Conservation (phyloP, 2,797 vertebrate genomes). For the Oreonectes daqikongensis region DNA sequence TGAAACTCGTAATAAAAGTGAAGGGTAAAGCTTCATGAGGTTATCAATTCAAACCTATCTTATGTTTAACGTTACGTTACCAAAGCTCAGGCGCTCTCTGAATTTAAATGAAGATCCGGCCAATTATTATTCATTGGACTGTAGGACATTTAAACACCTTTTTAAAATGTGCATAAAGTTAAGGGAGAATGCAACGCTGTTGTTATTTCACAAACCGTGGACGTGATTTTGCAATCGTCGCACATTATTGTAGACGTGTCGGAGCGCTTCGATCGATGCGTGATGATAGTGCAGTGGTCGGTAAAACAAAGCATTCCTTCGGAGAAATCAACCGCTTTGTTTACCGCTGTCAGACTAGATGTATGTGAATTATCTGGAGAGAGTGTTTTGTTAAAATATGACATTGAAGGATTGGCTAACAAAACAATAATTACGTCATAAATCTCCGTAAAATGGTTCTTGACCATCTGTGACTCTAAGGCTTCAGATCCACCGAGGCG, state of each 20-base stretch:
- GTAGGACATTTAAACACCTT: constrained; percentile 45
- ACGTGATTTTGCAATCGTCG: constrained; percentile 25
- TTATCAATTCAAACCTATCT: constrained; percentile 29
- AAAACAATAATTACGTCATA: constrained; percentile 39
- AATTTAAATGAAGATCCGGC: constrained; percentile 49
- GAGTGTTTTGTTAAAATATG: constrained; percentile 20
- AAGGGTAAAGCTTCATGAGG: constrained; percentile 30
- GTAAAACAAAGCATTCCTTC: constrained; percentile 2
- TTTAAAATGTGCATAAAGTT: constrained; percentile 55
- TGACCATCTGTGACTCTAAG: background rate
- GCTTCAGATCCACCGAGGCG: no score
- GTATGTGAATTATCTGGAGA: background rate
- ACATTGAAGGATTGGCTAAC: constrained; percentile 33
- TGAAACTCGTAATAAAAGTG: background rate
- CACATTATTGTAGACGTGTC: constrained; percentile 7
- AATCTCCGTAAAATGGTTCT: constrained; percentile 22
- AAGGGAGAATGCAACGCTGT: constrained; percentile 4
- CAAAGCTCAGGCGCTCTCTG: constrained; percentile 17
- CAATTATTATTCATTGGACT: constrained; percentile 53
- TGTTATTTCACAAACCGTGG: constrained; percentile 39
- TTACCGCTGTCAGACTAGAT: constrained; percentile 22
- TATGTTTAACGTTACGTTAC: constrained; percentile 31
- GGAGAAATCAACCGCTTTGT: constrained; percentile 26
- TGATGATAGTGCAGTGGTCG: constrained; percentile 9
- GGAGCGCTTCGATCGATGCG: constrained; percentile 12